Base-by-base conservation (phyloP, 2,888 invertebrate genomes). In the Gerris lacustris region DNA sequence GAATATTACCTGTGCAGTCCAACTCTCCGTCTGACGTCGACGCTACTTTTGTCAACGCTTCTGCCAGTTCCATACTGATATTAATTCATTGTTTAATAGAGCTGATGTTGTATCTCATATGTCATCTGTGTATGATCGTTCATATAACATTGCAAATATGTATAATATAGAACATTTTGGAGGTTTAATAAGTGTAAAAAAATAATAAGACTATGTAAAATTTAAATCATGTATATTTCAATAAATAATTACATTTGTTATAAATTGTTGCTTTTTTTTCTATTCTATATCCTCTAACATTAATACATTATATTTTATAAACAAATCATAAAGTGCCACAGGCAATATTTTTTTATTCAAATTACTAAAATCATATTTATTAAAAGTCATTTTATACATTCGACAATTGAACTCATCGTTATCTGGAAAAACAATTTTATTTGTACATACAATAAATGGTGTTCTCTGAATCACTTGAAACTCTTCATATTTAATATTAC, bases 401-500 rank as follows among this genome's bases (percentile, higher is more conserved):
- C 47, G 6, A 47, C 47, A 47, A 47, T 47, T 47, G 11, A 47
- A 47, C 11, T 47, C 47, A 7, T 47, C 47, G 11, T 47, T 47
- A 47, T 47, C 11, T 7, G 47, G 47, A 47, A 47, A 47, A 7
- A 47, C 47, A 47, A 11, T 11, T 7, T 47, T 6, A 11, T 47
- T 47, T 47, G 47, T 47, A 47, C 47, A 47, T 7, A 64, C 31
- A 6, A 64, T n/a, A 18, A 64, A 6, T 9, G 64, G 64, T 6
- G 64, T 64, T 64, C 31, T 64, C 17, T 64, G n/a, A 9, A 64
- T 9, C 7, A 64, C n/a, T n/a, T 64, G n/a, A 17, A 17, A 18
- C 6, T n/a, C n/a, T 64, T 64, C 64, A 64, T 64, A 64, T n/a
- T 64, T 64, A 64, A 64, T 64, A 64, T 64, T 64, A 64, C n/a